Evolutionary conservation across 2,888 invertebrate species (phyloP).

Genomic region (Tridacna crocea): DNA sequence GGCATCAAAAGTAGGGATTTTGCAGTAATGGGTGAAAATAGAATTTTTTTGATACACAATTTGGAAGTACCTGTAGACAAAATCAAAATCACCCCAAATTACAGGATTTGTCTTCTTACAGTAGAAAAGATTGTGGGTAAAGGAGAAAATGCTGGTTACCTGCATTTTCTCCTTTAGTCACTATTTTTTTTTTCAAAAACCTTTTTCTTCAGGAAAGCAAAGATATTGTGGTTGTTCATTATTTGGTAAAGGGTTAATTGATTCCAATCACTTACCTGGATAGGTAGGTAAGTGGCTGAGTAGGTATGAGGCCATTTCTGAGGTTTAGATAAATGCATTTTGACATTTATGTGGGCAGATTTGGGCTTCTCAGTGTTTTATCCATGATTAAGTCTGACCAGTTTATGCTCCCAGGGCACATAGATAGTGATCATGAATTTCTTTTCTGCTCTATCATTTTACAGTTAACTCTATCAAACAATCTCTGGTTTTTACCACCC

Average conservation of each 20-base stretch:
- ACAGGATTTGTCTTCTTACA: too few species aligned
- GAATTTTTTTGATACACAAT: too few species aligned
- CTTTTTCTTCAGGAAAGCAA: too few species aligned
- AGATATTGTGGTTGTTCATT: too few species aligned
- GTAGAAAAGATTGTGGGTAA: not conserved
- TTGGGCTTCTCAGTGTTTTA: not conserved
- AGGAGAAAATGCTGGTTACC: not conserved
- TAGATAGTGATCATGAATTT: not conserved
- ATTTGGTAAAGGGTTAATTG: constrained; percentile 1
- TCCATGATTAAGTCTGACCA: constrained; percentile 23
- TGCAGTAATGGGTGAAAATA: too few species aligned
- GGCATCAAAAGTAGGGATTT: too few species aligned
- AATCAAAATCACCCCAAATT: too few species aligned
- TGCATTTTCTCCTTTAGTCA: not conserved
- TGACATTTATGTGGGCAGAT: constrained; percentile 15
- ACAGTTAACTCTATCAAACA: too few species aligned
- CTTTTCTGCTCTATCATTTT: too few species aligned
- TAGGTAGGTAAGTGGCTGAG: constrained; percentile 2
- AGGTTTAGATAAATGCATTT: not conserved
- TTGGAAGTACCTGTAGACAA: too few species aligned
- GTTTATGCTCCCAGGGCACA: not conserved
- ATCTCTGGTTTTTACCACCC: too few species aligned
- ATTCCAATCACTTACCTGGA: constrained; percentile 11
- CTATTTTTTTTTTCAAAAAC: not conserved
- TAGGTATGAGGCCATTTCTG: not conserved